These are phyloP conservation scores for Ophion obscuratus DNA, from an alignment of 2,888 invertebrate species.

Conservation along the genomic window DNA sequence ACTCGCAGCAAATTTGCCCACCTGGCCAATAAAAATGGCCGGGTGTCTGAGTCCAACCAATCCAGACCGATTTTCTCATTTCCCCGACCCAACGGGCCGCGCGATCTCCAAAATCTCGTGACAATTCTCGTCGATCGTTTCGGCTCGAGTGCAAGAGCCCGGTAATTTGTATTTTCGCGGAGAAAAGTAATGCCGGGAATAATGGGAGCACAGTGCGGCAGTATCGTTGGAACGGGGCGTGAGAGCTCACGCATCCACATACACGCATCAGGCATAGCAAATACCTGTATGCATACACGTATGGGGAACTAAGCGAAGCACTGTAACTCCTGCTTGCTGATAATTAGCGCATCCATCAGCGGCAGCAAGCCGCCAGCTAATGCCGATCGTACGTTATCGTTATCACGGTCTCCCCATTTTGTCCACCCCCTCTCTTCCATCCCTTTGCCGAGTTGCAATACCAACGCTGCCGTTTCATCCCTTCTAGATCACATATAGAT, in stretches of 20 bases:
- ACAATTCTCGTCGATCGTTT: constrained; percentile 15
- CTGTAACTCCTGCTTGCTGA: constrained; percentile 84
- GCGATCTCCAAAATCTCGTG: background rate
- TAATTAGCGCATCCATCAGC: constrained; percentile 84
- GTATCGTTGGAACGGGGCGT: constrained; percentile 16
- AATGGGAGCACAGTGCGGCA: constrained; percentile 28
- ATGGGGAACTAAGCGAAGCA: constrained; percentile 75
- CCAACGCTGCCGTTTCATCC: constrained; percentile 60
- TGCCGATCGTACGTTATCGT: constrained; percentile 85
- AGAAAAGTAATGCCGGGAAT: constrained; percentile 35
- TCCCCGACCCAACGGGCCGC: background rate
- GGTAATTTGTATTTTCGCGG: constrained; percentile 29
- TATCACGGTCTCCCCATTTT: constrained; percentile 83
- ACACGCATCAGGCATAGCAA: background rate
- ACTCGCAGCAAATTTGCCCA: background rate
- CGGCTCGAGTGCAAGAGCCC: background rate
- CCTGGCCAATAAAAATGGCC: background rate
- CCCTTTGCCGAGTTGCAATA: constrained; percentile 61
- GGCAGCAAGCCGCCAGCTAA: constrained; percentile 84
- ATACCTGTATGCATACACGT: background rate
- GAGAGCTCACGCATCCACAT: constrained; percentile 19
- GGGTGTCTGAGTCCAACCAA: background rate
- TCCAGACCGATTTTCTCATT: background rate
- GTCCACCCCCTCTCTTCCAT: constrained; percentile 72
- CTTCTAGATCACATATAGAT: constrained; percentile 22